These are phyloP conservation scores for Crematogaster levior DNA, from an alignment of 2,888 invertebrate genomes.

Conservation along the genomic window DNA sequence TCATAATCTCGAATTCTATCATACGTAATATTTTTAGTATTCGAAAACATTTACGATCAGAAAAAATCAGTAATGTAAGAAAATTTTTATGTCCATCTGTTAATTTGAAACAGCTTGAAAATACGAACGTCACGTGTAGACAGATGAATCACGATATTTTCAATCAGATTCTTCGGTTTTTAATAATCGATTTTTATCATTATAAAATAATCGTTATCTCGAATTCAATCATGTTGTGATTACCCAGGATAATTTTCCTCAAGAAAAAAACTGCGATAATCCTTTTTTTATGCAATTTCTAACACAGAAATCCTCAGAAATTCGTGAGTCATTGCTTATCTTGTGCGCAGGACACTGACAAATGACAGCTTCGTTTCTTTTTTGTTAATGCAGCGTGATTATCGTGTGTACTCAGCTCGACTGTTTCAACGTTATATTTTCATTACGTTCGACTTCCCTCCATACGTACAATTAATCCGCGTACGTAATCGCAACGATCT, in stretches of 20 bases:
- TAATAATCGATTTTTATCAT: too few species aligned
- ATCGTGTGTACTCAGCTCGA: neutral
- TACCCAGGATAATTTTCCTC: neutral
- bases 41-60: too few species aligned
- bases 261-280: neutral
- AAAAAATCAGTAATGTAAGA: too few species aligned
- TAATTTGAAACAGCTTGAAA: too few species aligned
- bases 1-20: too few species aligned
- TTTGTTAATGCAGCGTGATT: neutral
- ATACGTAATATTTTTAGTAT: too few species aligned
- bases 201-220: too few species aligned
- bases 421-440: neutral
- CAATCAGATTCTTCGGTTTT: too few species aligned
- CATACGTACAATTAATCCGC: neutral
- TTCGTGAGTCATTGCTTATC: slow-evolving; percentile 7
- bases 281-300: neutral
- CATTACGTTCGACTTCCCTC: neutral
- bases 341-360: neutral
- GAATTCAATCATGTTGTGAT: neutral
- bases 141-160: too few species aligned
- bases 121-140: too few species aligned
- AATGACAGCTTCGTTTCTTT: neutral
- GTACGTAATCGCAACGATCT: neutral
- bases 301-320: neutral
- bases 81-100: too few species aligned